Percentiles rank a stretch among this genome's conserved stretches.
phyloP scores from a whole-genome alignment of 1,140 invertebrate species.

The Nasonia giraulti region DNA sequence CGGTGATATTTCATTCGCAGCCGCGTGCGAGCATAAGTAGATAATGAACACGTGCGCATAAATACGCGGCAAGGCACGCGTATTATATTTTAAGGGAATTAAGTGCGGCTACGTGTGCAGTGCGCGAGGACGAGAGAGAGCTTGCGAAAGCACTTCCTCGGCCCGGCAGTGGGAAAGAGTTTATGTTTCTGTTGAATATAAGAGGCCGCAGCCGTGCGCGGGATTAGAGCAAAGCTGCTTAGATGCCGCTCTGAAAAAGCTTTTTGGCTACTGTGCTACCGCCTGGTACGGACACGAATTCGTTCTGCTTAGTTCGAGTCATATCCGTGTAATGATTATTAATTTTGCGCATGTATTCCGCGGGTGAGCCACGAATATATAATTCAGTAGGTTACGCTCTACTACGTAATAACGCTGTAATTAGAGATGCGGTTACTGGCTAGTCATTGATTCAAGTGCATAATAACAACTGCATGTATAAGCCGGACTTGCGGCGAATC shows the following conservation, averaged over 20 bases:
- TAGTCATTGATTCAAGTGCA: too few relatives aligned
- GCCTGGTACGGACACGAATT: too few relatives aligned
- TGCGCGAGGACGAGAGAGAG: neutral
- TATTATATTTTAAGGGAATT: constrained; percentile 33
- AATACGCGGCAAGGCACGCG: neutral
- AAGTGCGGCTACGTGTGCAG: constrained; percentile 18
- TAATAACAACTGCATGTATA: too few relatives aligned
- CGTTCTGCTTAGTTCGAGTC: neutral
- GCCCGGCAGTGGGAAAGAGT: neutral
- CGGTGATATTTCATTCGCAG: constrained; percentile 17
- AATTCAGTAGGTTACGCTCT: too few relatives aligned
- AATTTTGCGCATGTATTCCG: too few relatives aligned
- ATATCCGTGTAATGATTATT: too few relatives aligned
- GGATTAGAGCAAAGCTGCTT: constrained; percentile 37
- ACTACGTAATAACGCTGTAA: too few relatives aligned
- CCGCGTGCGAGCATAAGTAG: constrained; percentile 17
- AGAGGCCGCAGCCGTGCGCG: neutral
- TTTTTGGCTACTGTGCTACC: neutral
- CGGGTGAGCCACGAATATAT: too few relatives aligned
- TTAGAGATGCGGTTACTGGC: too few relatives aligned
- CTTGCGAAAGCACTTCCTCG: constrained; percentile 23
- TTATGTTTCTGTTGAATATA: constrained; percentile 38
- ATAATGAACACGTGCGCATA: constrained; percentile 18
- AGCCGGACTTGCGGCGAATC: neutral
- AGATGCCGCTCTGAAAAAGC: constrained; percentile 30